These are phyloP conservation scores for Xenopus borealis DNA, from an alignment of 2,113 vertebrate species.

Conservation along the genomic window DNA sequence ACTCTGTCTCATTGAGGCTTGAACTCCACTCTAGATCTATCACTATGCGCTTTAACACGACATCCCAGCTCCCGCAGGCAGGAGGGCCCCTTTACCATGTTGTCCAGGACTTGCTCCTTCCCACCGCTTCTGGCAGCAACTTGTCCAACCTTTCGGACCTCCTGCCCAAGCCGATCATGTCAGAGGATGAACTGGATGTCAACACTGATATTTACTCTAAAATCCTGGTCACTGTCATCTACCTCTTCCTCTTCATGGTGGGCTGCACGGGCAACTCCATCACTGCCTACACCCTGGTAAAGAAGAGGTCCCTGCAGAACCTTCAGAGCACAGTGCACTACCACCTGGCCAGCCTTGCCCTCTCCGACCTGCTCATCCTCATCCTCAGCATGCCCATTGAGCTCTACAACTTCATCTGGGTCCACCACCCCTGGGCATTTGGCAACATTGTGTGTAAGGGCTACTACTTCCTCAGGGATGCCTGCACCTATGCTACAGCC, in stretches of 20 bases:
- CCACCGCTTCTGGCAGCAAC: constrained; percentile 36
- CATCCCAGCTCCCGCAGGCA: constrained; percentile 5
- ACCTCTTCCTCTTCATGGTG: constrained; percentile 78
- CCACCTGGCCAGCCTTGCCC: constrained; percentile 90
- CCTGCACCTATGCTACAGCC: constrained; percentile 90
- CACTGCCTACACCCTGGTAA: constrained; percentile 83
- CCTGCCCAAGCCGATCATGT: constrained; percentile 55
- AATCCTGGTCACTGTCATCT: constrained; percentile 79
- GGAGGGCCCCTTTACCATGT: background rate
- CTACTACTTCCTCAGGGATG: constrained; percentile 90
- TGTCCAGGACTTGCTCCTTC: background rate
- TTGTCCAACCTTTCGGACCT: constrained; percentile 55
- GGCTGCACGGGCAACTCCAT: constrained; percentile 87
- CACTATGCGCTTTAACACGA: constrained; percentile 61
- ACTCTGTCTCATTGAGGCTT: background rate
- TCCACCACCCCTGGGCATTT: constrained; percentile 93
- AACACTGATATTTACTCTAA: constrained; percentile 91
- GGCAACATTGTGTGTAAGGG: constrained; percentile 80
- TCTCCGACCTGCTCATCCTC: constrained; percentile 89
- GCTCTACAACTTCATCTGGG: constrained; percentile 97
- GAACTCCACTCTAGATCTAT: background rate
- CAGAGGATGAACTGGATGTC: constrained; percentile 78
- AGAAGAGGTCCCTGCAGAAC: constrained; percentile 80
- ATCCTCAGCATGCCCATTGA: constrained; percentile 92
- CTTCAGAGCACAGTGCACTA: constrained; percentile 94